phyloP scores from a whole-genome alignment of 2,888 invertebrate genomes.

The Antheraea assamensis region DNA sequence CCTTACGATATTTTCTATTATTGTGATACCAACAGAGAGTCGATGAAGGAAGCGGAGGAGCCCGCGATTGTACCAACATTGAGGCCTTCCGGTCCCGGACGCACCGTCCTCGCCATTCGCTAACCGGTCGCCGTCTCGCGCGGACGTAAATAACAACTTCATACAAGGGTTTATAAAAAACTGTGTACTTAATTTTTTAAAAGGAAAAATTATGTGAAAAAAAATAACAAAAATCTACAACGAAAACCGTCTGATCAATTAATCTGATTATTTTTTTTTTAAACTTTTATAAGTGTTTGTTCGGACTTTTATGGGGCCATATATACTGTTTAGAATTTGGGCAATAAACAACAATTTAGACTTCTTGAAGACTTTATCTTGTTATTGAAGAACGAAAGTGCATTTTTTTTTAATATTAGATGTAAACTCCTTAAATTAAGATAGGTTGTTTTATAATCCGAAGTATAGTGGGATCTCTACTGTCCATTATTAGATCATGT shows the following conservation, averaged over 20 bases:
- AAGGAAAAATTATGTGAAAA: not conserved
- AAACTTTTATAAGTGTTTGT: not conserved
- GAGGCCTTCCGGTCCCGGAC: slow-evolving; percentile 62
- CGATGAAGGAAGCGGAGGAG: slow-evolving; percentile 58
- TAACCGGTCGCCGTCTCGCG: not conserved
- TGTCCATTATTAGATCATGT: no score
- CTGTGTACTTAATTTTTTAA: not conserved
- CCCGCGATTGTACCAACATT: slow-evolving; percentile 70
- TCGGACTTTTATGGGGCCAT: not conserved
- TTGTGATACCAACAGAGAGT: slow-evolving; percentile 48
- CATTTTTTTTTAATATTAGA: not conserved
- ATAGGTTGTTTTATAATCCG: no score
- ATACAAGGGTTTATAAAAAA: not conserved
- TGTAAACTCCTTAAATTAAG: not conserved
- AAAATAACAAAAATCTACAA: not conserved
- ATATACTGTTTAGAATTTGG: not conserved
- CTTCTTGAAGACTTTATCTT: not conserved
- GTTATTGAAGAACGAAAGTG: not conserved
- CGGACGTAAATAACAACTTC: not conserved
- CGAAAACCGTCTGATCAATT: not conserved
- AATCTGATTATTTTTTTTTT: not conserved
- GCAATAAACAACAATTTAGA: not conserved
- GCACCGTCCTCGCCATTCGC: slow-evolving; percentile 40
- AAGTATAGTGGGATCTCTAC: no score
- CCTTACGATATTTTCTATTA: not conserved